Evolutionary conservation across 2,113 vertebrate species (phyloP).

Genomic region (Rhipidura dahli): DNA sequence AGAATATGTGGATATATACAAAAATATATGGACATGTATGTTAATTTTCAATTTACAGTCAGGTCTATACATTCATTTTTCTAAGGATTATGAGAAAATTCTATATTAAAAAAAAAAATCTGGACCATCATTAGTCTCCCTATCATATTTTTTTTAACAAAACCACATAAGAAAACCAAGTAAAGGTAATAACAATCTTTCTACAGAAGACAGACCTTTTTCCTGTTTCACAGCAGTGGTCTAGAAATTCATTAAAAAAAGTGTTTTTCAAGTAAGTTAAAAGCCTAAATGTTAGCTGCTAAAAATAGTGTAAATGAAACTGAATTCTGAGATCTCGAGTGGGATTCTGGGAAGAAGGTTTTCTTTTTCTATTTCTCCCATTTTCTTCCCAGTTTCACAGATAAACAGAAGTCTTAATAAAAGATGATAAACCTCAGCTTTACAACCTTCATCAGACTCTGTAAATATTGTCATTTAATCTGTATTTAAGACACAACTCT

Average conservation of each 20-base stretch:
- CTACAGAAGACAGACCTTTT: not conserved
- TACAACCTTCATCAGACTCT: not conserved
- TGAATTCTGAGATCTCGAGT: not conserved
- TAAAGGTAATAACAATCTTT: not conserved
- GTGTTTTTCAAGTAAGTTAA: not conserved
- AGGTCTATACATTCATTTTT: not conserved
- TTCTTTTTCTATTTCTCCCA: not conserved
- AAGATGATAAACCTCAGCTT: not conserved
- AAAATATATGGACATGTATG: not conserved
- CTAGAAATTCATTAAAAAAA: not conserved
- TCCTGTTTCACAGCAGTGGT: not conserved
- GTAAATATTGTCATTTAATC: not conserved
- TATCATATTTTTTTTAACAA: not conserved
- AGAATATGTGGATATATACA: not conserved
- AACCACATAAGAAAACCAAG: not conserved
- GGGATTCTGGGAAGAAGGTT: not conserved
- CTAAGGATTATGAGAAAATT: not conserved
- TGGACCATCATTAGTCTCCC: not conserved
- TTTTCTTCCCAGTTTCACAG: not conserved
- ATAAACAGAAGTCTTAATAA: not conserved
- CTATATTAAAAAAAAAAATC: not conserved
- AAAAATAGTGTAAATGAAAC: not conserved
- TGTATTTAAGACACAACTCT: not conserved
- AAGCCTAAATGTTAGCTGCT: not conserved
- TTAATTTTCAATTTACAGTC: slow-evolving; percentile 4